phyloP scores from a whole-genome alignment of 1,140 invertebrate genomes.

The Anastrepha ludens region DNA sequence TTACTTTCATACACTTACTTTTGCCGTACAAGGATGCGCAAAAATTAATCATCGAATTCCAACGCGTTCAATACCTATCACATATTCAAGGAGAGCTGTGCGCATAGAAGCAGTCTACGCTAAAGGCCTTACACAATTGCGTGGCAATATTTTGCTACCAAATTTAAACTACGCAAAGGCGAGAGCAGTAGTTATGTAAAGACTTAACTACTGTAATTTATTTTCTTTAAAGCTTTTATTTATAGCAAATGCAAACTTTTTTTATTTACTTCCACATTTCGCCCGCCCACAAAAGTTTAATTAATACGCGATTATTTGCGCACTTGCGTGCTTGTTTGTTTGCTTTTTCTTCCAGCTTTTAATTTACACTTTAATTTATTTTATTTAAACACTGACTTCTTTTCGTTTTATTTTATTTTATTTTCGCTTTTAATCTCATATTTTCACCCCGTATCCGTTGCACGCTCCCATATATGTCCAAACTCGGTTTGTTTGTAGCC shows the following conservation, averaged over 20 bases:
- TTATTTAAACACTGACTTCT: slow-evolving; percentile 12
- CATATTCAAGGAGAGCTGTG: background rate
- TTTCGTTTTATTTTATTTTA: background rate
- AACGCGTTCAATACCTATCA: background rate
- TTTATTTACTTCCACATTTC: background rate
- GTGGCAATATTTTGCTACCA: background rate
- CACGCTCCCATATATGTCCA: background rate
- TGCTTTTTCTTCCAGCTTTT: background rate
- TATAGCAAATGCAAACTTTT: background rate
- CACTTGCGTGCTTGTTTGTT: slow-evolving; percentile 40
- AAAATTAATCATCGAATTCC: slow-evolving; percentile 7
- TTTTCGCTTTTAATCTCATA: background rate
- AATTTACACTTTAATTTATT: slow-evolving; percentile 45
- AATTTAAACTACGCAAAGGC: background rate
- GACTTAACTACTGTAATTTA: background rate
- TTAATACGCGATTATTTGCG: slow-evolving; percentile 38
- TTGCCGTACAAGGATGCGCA: background rate
- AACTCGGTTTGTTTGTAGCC: slow-evolving; percentile 22
- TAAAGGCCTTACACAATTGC: background rate
- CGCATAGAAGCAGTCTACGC: background rate
- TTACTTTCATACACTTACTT: too few species aligned
- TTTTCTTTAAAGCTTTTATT: background rate
- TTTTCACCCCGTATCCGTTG: background rate
- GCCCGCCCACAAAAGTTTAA: slow-evolving; percentile 2
- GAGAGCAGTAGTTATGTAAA: too few species aligned